phyloP scores from a whole-genome alignment of 2,797 vertebrate genomes.

The Sorex maritimensis region DNA sequence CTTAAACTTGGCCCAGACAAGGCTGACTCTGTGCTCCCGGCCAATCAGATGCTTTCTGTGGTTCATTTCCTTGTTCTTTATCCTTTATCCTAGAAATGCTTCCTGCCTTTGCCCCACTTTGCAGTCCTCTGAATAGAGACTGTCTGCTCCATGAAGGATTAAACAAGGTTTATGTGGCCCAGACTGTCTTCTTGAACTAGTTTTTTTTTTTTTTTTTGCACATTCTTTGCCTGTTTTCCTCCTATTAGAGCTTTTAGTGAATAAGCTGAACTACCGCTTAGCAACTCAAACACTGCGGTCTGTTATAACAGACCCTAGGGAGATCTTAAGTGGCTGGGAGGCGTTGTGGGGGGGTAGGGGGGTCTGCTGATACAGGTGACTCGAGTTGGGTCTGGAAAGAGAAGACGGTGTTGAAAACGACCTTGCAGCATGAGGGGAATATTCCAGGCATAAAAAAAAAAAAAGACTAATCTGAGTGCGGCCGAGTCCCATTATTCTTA shows the following conservation, averaged over 20 bases:
- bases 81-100: neutral
- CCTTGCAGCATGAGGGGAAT: neutral
- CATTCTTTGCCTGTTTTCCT: too few species aligned
- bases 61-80: neutral
- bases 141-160: neutral
- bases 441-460: slow-evolving; percentile 20
- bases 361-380: neutral
- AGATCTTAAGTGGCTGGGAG: neutral
- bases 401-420: slow-evolving; percentile 15
- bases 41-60: neutral
- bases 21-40: neutral
- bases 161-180: neutral
- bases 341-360: neutral
- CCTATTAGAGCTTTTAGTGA: too few species aligned
- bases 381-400: neutral
- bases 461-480: neutral
- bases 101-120: neutral
- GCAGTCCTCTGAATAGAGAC: neutral
- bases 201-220: too few species aligned
- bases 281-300: neutral
- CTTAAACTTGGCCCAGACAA: neutral
- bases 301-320: neutral
- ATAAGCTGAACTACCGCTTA: neutral
- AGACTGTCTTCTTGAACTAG: too few species aligned
- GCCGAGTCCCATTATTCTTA: neutral